These are phyloP conservation scores for Sitta europaea DNA, from an alignment of 2,113 vertebrate species.

Conservation along the genomic window DNA sequence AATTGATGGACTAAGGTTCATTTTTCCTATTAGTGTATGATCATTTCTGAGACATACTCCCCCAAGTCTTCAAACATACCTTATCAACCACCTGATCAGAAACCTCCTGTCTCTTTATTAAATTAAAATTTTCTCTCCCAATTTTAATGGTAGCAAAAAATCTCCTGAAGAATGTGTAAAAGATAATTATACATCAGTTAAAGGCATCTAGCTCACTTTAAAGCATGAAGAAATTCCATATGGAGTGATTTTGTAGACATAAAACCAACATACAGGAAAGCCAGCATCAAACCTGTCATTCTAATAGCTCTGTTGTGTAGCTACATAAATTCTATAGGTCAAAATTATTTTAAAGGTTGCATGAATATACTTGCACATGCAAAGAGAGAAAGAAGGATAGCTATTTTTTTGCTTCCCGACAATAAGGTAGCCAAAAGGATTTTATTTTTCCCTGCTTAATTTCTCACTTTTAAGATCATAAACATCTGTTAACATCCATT, in stretches of 20 bases:
- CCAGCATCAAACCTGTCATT: neutral
- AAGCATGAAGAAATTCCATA: neutral
- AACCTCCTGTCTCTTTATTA: neutral
- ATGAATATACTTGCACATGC: neutral
- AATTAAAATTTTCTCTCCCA: neutral
- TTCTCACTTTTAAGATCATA: neutral
- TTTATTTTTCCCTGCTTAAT: neutral
- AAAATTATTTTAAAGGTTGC: neutral
- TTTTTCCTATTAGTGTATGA: neutral
- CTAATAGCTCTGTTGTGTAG: neutral
- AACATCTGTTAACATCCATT: neutral
- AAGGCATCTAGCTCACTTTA: neutral
- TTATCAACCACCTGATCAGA: neutral
- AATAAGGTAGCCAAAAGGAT: neutral
- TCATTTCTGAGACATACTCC: neutral
- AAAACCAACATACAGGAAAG: neutral
- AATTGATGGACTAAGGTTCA: neutral
- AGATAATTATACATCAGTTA: neutral
- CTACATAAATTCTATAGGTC: neutral
- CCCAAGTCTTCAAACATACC: neutral
- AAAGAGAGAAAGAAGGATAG: neutral
- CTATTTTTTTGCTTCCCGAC: neutral
- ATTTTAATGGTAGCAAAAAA: neutral
- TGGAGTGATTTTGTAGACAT: neutral
- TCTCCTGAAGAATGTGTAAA: neutral